Evolutionary conservation across 23 tunicate genomes (phyloP), one percentile per base, ranked within the genome.

Genomic region (Phallusia fumigata): DNA sequence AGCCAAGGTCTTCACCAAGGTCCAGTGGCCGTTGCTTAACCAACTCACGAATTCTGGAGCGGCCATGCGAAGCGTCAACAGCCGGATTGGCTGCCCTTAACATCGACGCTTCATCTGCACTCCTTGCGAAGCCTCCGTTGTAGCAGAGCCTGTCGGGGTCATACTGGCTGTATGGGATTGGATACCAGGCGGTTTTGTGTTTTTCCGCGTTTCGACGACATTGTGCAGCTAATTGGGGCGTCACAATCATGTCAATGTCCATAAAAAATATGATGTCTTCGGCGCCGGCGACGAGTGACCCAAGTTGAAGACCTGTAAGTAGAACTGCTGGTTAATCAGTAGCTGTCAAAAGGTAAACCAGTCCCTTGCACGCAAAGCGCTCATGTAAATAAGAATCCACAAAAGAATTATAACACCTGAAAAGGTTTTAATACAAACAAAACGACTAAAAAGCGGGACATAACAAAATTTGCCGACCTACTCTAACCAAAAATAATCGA

Each of bases 171-270:
- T 83, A 94, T 19, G 98, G 88, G 21, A 85, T 82, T 11, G 98
- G 98, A 79, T 86, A 94, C 98, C 98, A 94, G 16, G 90, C 94
- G 31, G 47, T 65, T 30, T 69, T 13, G 79, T 85, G 85, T 45
- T 77, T 78, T 19, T 26, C 40, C 33, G 65, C 87, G 36, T 79
- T 84, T 21, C 81, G 82, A 10, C 93, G 76, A 83, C 98, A 94
- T 40, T 89, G 98, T 18, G 85, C 76, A 32, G 76, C 90, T 12
- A 94, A 80, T 10, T 76, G 33, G 31, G 94, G 86, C 0, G 98
- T 94, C 31, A 94, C 98, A n/a, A 94, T 53, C 98, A 94, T 94
- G 64, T 94, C 98, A 26, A 94, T 84, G 88, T 94, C 98, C 91
- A 94, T 94, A 85, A 94, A 94, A 65, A 94, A 89, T 22, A 94